Evolutionary conservation across 2,888 invertebrate species (phyloP).

Genomic region (Eudemis profundana): DNA sequence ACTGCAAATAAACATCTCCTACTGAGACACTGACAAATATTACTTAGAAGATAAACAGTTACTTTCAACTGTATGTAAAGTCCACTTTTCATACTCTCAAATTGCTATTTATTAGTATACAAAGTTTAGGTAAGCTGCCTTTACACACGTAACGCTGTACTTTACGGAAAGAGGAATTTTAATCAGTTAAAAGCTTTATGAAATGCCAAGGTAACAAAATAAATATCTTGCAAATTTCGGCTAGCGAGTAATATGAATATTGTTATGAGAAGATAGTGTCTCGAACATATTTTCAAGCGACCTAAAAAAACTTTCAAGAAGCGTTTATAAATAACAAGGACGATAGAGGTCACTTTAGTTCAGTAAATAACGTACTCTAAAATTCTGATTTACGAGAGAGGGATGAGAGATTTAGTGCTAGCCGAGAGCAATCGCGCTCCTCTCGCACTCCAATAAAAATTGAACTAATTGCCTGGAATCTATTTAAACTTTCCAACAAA

Average conservation of each 20-base stretch:
- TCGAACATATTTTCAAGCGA: not conserved
- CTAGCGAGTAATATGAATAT: no score
- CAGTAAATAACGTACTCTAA: slow-evolving; percentile 43
- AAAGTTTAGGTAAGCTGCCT: no score
- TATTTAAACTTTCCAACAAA: slow-evolving; percentile 36
- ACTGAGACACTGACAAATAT: not conserved
- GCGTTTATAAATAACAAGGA: slow-evolving; percentile 47
- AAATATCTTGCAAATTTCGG: no score
- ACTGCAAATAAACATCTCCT: not conserved
- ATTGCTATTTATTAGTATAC: no score
- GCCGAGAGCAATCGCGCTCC: slow-evolving; percentile 25
- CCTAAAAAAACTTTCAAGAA: slow-evolving; percentile 9
- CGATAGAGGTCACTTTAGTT: slow-evolving; percentile 43
- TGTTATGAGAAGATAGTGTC: not conserved
- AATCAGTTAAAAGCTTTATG: no score
- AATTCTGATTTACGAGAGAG: slow-evolving; percentile 43
- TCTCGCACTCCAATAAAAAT: slow-evolving; percentile 40
- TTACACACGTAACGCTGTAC: no score
- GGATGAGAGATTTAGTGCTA: slow-evolving; percentile 43
- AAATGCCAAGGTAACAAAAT: no score
- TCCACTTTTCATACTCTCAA: no score
- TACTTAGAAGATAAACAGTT: no score
- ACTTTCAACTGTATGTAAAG: no score
- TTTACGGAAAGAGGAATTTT: no score
- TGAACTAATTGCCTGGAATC: slow-evolving; percentile 41